A percentile compares a stretch with the other conserved stretches of the same genome.
Conservation (phyloP, 2,888 invertebrate species). For the Brassicogethes aeneus region DNA sequence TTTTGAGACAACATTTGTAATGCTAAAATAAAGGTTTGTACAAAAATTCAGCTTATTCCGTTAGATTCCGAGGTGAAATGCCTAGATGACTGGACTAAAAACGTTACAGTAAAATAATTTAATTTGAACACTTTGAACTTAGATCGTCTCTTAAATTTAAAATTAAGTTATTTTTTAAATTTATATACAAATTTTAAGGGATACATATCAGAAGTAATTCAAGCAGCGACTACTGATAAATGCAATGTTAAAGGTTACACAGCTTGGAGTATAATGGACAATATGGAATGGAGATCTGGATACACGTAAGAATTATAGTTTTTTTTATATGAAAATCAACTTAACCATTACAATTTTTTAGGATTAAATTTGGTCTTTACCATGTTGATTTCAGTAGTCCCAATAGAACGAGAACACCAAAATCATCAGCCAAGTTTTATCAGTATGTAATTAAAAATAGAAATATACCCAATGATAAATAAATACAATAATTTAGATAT, state of each 20-base stretch:
- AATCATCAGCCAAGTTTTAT: constrained; percentile 51
- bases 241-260: constrained; percentile 56
- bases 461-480: neutral
- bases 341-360: constrained; percentile 31
- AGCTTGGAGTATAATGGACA: constrained; percentile 73
- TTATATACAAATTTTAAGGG: constrained; percentile 10
- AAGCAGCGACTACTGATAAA: neutral
- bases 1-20: no score
- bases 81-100: no score
- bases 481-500: no score
- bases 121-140: no score
- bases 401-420: constrained; percentile 50
- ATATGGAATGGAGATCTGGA: constrained; percentile 72
- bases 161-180: no score
- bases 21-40: no score
- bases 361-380: constrained; percentile 59
- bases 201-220: constrained; percentile 10
- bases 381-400: constrained; percentile 55
- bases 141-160: no score
- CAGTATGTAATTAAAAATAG: constrained; percentile 44
- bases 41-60: no score
- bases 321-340: constrained; percentile 1
- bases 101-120: no score
- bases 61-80: no score
- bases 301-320: constrained; percentile 56